Evolutionary conservation across 1,140 invertebrate species (phyloP).

Genomic region (Rhyzopertha dominica): DNA sequence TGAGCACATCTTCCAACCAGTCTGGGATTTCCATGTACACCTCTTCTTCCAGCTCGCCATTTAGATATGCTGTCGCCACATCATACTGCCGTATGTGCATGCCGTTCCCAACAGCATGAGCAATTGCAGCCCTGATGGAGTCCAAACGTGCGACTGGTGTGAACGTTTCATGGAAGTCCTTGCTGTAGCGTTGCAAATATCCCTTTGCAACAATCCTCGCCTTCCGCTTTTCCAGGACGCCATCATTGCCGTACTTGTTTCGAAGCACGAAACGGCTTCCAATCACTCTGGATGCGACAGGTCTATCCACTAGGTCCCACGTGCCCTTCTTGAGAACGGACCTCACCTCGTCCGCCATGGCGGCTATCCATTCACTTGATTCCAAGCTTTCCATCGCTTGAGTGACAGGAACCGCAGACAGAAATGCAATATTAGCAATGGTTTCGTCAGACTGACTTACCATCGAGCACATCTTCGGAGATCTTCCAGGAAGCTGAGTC

Average conservation of each 20-base stretch:
- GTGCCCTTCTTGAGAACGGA: conserved; percentile 26
- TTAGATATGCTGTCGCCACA: conserved; percentile 23
- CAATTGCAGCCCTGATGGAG: conserved; percentile 18
- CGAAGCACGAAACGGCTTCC: conserved; percentile 36
- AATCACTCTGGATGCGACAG: conserved; percentile 21
- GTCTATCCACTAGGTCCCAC: conserved; percentile 33
- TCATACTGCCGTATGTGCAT: conserved; percentile 26
- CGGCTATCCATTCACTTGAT: conserved; percentile 20
- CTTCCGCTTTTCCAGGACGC: conserved; percentile 38
- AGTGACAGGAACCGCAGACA: neutral
- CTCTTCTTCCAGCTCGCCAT: conserved; percentile 17
- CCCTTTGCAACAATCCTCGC: conserved; percentile 43
- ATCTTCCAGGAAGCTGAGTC: neutral
- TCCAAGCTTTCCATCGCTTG: conserved; percentile 1
- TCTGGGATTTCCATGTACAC: conserved; percentile 5
- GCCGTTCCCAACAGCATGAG: conserved; percentile 14
- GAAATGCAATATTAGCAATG: neutral
- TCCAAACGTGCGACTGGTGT: conserved; percentile 35
- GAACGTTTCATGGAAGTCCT: conserved; percentile 41
- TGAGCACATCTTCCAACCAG: neutral
- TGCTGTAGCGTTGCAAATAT: conserved; percentile 32
- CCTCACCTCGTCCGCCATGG: conserved; percentile 31
- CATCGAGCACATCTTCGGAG: neutral
- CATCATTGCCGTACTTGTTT: conserved; percentile 24
- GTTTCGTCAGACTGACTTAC: neutral